A percentile compares a stretch with the other conserved stretches of the same genome.
Evolutionary conservation across 2,113 vertebrate genomes (phyloP).

Genomic region (Chauna torquata): DNA sequence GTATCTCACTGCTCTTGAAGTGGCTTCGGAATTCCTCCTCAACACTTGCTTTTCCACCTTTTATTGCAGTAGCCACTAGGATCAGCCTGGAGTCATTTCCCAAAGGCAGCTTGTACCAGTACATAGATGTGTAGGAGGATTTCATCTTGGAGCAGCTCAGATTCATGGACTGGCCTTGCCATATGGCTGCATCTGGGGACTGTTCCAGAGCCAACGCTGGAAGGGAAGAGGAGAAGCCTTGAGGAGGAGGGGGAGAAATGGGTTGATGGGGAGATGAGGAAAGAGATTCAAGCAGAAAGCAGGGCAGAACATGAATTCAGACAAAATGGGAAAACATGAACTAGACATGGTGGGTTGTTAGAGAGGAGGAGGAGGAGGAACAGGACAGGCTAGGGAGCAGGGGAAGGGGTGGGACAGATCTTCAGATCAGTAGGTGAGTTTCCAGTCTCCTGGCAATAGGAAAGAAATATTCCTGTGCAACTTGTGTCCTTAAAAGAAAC

Average conservation of each 20-base stretch:
- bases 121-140: accelerated
- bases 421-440: background rate
- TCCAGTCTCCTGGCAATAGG: accelerated
- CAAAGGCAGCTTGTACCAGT: background rate
- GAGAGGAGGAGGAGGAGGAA: background rate
- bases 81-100: background rate
- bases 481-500: background rate
- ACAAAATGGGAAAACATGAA: background rate
- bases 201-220: background rate
- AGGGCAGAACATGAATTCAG: background rate
- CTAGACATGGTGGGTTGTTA: too few species aligned
- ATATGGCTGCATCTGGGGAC: background rate
- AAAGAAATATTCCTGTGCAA: background rate
- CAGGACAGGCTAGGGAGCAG: background rate
- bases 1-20: background rate
- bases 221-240: background rate
- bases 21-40: background rate
- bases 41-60: accelerated
- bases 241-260: background rate
- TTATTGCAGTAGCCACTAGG: accelerated
- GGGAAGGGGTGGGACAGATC: background rate
- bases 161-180: background rate
- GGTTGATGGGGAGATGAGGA: background rate
- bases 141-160: background rate
- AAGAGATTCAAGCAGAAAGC: background rate